Conservation (phyloP, 2,797 vertebrate genomes). For the Rhinophrynus dorsalis region DNA sequence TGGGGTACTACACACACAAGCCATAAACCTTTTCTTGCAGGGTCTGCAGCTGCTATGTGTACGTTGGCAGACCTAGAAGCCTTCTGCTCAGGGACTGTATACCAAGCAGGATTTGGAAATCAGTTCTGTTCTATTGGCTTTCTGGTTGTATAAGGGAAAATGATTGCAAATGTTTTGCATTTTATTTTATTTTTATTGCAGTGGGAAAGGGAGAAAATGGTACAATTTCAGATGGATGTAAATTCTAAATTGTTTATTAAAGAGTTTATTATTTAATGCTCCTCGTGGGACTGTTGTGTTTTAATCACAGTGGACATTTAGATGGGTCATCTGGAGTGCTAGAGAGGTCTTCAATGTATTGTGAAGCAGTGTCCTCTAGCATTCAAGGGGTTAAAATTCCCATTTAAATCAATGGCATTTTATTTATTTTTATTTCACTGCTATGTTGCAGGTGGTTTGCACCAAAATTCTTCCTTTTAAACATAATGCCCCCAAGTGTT, state of each 20-base stretch:
- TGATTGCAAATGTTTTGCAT: not conserved
- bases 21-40: constrained; percentile 18
- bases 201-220: constrained; percentile 12
- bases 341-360: too few species aligned
- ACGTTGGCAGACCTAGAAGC: not conserved
- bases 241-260: constrained; percentile 49
- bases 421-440: too few species aligned
- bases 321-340: too few species aligned
- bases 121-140: constrained; percentile 2
- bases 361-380: too few species aligned
- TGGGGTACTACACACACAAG: constrained; percentile 21
- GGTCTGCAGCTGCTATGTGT: constrained; percentile 6
- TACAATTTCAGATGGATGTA: constrained; percentile 45
- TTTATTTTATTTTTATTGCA: not conserved
- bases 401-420: too few species aligned
- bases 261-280: constrained; percentile 43
- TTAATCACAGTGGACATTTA: too few species aligned
- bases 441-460: too few species aligned
- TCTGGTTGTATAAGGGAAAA: constrained; percentile 26
- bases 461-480: too few species aligned
- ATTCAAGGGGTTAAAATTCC: too few species aligned
- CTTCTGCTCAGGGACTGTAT: constrained; percentile 32
- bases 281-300: not conserved
- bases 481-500: too few species aligned
- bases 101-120: not conserved